phyloP scores from a whole-genome alignment of 2,888 invertebrate species.

The Microplitis manilae region DNA sequence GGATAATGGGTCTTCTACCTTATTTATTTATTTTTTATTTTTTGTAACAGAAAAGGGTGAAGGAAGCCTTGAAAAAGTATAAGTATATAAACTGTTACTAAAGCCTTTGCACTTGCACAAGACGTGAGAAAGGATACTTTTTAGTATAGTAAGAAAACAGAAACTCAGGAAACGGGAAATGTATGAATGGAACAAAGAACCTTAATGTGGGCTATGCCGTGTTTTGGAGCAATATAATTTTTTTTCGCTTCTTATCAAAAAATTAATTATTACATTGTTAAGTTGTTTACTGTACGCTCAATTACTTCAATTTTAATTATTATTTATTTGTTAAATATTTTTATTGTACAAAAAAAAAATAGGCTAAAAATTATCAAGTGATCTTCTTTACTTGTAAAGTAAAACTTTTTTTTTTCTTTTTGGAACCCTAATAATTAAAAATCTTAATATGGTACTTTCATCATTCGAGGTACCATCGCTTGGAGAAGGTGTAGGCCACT shows the following conservation, averaged over 20 bases:
- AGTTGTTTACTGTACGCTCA: neutral
- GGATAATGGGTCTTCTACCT: neutral
- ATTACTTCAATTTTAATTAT: neutral
- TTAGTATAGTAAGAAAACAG: slow-evolving; percentile 20
- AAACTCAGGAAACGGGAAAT: slow-evolving; percentile 32
- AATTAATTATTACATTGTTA: neutral
- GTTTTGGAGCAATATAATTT: neutral
- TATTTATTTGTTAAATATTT: neutral
- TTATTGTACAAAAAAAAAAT: too few species aligned
- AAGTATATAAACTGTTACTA: neutral
- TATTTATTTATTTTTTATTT: neutral
- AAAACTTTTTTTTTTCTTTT: too few species aligned
- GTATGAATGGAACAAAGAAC: slow-evolving; percentile 29
- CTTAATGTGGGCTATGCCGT: slow-evolving; percentile 10
- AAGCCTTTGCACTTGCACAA: slow-evolving; percentile 19
- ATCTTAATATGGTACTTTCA: too few species aligned
- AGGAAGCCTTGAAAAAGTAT: neutral
- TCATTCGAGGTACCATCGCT: too few species aligned
- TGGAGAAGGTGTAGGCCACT: too few species aligned
- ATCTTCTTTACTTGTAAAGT: too few species aligned
- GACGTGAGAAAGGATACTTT: slow-evolving; percentile 28
- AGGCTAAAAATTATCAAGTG: too few species aligned
- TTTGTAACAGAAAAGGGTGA: neutral
- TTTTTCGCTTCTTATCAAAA: neutral
- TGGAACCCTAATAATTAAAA: too few species aligned